Conservation (phyloP, 1,140 invertebrate species). For the Leucophenga varia region DNA sequence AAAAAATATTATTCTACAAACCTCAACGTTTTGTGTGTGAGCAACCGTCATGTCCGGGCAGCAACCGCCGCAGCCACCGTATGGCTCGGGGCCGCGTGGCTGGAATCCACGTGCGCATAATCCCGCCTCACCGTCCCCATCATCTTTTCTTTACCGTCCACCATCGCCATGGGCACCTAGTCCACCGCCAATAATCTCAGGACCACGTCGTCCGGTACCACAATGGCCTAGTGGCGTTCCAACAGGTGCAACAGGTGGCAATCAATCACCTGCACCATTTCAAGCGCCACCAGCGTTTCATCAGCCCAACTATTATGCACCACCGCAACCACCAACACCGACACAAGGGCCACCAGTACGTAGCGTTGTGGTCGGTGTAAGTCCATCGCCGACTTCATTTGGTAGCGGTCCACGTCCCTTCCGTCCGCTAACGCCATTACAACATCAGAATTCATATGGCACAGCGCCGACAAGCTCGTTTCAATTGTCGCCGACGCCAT, state of each 20-base stretch:
- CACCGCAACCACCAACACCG: constrained; percentile 13
- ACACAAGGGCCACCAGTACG: constrained; percentile 27
- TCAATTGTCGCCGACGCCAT: constrained; percentile 51
- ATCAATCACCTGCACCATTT: constrained; percentile 52
- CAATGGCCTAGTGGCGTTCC: constrained; percentile 60
- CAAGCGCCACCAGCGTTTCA: constrained; percentile 22
- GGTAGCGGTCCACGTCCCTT: constrained; percentile 31
- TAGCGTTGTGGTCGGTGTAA: too few relatives aligned
- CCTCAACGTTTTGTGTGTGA: too few relatives aligned
- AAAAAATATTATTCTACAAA: too few relatives aligned
- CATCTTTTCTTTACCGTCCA: constrained; percentile 63
- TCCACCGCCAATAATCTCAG: constrained; percentile 65
- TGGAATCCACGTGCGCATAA: constrained; percentile 50
- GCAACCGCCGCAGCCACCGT: constrained; percentile 58
- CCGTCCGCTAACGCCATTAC: constrained; percentile 32
- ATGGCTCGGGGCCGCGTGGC: constrained; percentile 58
- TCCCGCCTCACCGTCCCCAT: constrained; percentile 54
- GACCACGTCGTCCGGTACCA: constrained; percentile 58
- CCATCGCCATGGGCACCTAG: constrained; percentile 63
- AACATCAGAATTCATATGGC: constrained; percentile 47
- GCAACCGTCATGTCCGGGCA: constrained; percentile 64
- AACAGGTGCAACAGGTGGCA: constrained; percentile 55
- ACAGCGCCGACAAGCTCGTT: constrained; percentile 47
- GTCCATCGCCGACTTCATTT: constrained; percentile 16
- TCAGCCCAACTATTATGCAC: constrained; percentile 17